These are phyloP conservation scores for Bombus superbus DNA, from an alignment of 1,140 invertebrate species.

Conservation along the genomic window DNA sequence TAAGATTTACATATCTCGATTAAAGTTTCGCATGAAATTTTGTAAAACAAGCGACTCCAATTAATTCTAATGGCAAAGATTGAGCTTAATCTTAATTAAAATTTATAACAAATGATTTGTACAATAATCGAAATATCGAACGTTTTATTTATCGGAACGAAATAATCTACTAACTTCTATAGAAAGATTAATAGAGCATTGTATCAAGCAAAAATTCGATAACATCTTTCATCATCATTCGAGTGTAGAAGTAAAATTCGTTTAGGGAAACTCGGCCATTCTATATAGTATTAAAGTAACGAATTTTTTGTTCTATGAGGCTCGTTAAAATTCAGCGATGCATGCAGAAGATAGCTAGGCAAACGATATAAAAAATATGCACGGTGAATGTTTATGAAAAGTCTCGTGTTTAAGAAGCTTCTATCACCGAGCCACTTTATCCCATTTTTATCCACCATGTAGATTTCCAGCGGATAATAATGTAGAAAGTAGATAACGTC, in stretches of 20 bases:
- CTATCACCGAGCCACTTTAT: not conserved
- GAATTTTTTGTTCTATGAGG: not conserved
- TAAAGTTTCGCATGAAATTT: no score
- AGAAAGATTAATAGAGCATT: no score
- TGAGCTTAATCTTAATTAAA: no score
- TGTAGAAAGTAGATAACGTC: conserved; percentile 9
- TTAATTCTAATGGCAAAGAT: no score
- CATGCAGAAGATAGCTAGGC: not conserved
- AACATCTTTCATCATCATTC: not conserved
- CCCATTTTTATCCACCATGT: conserved; percentile 1
- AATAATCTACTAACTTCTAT: no score
- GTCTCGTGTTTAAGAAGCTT: conserved; percentile 10
- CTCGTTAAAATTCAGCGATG: not conserved
- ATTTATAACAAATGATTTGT: no score
- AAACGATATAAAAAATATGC: conserved; percentile 1
- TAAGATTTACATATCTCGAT: no score
- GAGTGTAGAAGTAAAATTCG: not conserved
- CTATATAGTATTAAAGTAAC: not conserved
- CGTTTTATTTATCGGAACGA: no score
- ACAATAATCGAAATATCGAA: no score
- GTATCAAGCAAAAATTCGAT: no score
- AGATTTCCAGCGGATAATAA: conserved; percentile 21
- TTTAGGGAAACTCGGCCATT: not conserved
- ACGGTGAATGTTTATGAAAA: conserved; percentile 8
- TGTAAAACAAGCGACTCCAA: no score